phyloP scores from a whole-genome alignment of 2,888 invertebrate species.

The Stenolophus ochropezus region DNA sequence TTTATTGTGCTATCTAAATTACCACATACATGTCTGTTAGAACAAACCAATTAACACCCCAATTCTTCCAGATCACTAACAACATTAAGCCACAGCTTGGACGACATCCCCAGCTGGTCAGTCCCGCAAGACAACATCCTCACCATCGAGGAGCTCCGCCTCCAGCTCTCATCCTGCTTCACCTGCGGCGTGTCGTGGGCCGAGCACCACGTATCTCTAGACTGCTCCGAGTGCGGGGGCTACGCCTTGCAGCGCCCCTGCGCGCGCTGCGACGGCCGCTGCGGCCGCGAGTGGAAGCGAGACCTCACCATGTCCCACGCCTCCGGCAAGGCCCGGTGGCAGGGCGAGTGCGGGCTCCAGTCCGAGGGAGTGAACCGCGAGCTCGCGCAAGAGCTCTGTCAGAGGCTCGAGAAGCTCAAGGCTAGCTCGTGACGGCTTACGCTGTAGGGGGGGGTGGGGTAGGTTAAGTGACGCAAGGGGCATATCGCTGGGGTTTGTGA shows the following conservation, averaged over 20 bases:
- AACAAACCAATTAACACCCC: not conserved
- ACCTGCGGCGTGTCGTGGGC: constrained; percentile 89
- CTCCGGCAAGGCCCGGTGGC: constrained; percentile 83
- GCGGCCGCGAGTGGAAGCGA: constrained; percentile 83
- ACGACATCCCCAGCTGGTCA: constrained; percentile 69
- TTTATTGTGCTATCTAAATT: too few relatives aligned
- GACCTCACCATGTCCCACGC: constrained; percentile 86
- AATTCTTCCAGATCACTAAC: constrained; percentile 69
- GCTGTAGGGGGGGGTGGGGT: constrained; percentile 27
- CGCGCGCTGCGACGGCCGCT: constrained; percentile 84
- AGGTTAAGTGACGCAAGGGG: not conserved
- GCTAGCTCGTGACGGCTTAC: constrained; percentile 73
- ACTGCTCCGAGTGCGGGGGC: constrained; percentile 87
- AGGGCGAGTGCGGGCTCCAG: constrained; percentile 77
- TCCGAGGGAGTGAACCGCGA: constrained; percentile 55
- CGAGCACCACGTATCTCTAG: constrained; percentile 84
- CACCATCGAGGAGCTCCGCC: constrained; percentile 82
- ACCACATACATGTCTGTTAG: too few relatives aligned
- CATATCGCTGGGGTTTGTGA: not conserved
- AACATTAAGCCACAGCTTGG: constrained; percentile 71
- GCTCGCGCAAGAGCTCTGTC: constrained; percentile 75
- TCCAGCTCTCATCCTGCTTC: constrained; percentile 84
- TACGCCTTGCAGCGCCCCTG: constrained; percentile 86
- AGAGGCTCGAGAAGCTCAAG: constrained; percentile 75
- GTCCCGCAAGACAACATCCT: constrained; percentile 74